These are phyloP conservation scores for Triplophysa bombifrons DNA, from an alignment of 2,797 vertebrate genomes.

Conservation along the genomic window DNA sequence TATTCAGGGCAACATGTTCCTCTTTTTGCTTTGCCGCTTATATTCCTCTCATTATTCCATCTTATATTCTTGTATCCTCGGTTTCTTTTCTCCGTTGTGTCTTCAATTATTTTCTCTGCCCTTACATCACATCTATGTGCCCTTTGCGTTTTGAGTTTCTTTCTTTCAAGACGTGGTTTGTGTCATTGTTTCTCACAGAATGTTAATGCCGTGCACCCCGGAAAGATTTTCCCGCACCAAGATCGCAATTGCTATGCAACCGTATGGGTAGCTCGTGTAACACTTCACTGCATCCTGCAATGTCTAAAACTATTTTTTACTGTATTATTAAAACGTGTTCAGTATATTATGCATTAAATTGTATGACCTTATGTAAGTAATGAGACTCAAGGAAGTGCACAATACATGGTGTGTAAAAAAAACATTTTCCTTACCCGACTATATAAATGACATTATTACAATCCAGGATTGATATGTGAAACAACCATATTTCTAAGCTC, in stretches of 20 bases:
- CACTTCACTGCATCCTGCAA: background rate
- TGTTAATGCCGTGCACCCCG: background rate
- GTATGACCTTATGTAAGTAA: constrained; percentile 3
- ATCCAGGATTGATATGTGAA: background rate
- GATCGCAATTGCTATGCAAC: background rate
- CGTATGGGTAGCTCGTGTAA: background rate
- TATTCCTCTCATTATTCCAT: constrained; percentile 51
- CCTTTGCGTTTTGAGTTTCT: constrained; percentile 27
- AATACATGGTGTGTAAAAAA: background rate
- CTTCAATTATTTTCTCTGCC: constrained; percentile 25
- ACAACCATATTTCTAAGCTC: background rate
- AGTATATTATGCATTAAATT: constrained; percentile 2
- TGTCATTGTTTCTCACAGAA: constrained; percentile 1
- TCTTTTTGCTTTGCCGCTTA: constrained; percentile 34
- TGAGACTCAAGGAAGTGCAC: background rate
- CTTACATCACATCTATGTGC: constrained; percentile 5
- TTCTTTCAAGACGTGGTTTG: background rate
- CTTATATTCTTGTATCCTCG: background rate
- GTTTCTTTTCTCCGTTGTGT: background rate
- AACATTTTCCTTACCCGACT: background rate
- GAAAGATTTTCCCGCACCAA: background rate
- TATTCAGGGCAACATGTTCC: constrained; percentile 41
- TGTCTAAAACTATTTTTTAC: background rate
- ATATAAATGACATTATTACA: background rate
- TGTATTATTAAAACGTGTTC: background rate